These are phyloP conservation scores for Zelostemma sp. DNA, from an alignment of 1,140 invertebrate genomes.

Conservation along the genomic window DNA sequence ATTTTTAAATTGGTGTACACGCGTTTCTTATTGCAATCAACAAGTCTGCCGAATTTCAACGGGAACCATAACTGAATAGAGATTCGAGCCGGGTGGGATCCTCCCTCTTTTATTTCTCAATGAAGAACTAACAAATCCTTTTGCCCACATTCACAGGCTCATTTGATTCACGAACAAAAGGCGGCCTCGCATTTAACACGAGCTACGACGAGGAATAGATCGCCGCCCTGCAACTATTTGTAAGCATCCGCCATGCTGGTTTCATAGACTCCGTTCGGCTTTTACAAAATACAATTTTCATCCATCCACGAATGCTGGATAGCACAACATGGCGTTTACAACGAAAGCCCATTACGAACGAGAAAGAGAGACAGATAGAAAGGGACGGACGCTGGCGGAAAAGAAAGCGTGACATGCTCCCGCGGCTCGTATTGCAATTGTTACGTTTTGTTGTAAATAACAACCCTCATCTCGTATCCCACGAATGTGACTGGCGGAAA, in stretches of 20 bases:
- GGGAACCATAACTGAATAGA: background rate
- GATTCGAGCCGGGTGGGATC: background rate
- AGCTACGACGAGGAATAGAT: conserved; percentile 43
- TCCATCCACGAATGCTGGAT: conserved; percentile 38
- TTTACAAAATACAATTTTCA: conserved; percentile 65
- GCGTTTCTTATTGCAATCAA: background rate
- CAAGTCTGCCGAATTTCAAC: background rate
- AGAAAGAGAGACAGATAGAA: background rate
- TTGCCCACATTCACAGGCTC: conserved; percentile 30
- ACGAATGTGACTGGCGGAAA: conserved; percentile 47
- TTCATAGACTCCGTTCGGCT: conserved; percentile 64
- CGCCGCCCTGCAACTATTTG: conserved; percentile 68
- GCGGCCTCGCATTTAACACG: conserved; percentile 33
- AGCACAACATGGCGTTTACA: conserved; percentile 56
- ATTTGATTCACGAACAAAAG: conserved; percentile 57
- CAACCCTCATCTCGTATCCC: conserved; percentile 47
- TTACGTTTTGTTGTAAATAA: conserved; percentile 64
- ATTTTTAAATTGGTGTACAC: background rate
- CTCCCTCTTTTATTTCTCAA: background rate
- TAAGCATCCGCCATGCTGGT: conserved; percentile 70
- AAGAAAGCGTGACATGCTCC: conserved; percentile 8
- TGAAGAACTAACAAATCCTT: conserved; percentile 48
- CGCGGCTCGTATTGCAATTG: conserved; percentile 56
- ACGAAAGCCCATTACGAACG: background rate
- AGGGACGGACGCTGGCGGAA: conserved; percentile 3